Percentiles rank a stretch among this genome's conserved stretches.
Conservation (phyloP, 2,888 invertebrate genomes). For the Aquatica leii region DNA sequence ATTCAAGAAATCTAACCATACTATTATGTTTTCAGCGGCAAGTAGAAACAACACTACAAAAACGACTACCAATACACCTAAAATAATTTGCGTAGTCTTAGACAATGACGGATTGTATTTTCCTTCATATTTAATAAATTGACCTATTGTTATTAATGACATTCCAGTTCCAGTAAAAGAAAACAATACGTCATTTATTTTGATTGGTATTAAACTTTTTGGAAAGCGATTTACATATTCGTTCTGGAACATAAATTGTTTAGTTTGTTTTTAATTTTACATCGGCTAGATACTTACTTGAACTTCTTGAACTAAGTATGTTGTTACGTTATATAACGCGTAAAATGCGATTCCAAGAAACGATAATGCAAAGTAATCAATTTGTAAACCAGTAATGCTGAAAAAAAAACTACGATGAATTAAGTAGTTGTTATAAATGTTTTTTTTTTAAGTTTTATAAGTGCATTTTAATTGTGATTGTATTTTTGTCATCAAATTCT, state of each 20-base stretch:
- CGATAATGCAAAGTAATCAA: conserved; percentile 5
- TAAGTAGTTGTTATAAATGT: background rate
- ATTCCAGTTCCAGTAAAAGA: background rate
- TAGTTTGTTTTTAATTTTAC: background rate
- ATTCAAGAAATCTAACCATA: conserved; percentile 5
- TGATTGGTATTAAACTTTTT: background rate
- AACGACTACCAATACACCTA: background rate
- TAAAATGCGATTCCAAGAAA: conserved; percentile 4
- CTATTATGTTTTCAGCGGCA: background rate
- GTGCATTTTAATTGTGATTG: no score
- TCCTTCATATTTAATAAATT: conserved; percentile 4
- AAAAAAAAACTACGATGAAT: background rate
- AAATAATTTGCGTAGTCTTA: background rate
- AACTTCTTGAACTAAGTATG: background rate
- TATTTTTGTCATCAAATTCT: no score
- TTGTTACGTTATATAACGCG: background rate
- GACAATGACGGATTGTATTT: background rate
- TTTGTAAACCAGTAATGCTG: background rate
- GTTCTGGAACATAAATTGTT: background rate
- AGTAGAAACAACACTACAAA: background rate
- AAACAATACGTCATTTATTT: background rate
- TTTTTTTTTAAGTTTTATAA: no score
- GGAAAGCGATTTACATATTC: background rate
- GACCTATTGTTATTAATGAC: background rate
- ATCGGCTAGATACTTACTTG: background rate